Evolutionary conservation across 2,797 vertebrate genomes (phyloP).

Genomic region (Selene dorsalis): DNA sequence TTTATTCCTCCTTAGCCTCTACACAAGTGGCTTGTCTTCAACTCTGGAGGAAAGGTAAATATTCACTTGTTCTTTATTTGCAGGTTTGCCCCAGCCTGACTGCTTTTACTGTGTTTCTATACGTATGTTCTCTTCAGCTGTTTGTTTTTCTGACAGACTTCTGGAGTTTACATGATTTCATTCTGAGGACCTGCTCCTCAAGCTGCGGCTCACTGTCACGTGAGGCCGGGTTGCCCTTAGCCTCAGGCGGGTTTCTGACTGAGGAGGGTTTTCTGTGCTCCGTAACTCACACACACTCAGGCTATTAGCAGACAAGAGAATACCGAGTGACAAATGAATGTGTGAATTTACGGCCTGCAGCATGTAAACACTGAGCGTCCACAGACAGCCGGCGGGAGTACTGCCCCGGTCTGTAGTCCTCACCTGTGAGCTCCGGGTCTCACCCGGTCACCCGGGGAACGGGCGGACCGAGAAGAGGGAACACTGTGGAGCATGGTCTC

Average conservation of each 20-base stretch:
- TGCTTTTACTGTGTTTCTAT: background rate
- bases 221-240: background rate
- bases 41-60: slow-evolving; percentile 54
- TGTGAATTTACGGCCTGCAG: no score
- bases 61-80: background rate
- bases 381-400: no score
- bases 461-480: no score
- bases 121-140: background rate
- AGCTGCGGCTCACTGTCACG: background rate
- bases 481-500: no score
- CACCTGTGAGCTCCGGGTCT: no score
- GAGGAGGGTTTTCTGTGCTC: background rate
- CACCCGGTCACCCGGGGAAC: no score
- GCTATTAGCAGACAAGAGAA: no score
- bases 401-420: no score
- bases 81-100: no score
- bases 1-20: background rate
- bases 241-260: background rate
- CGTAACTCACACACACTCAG: background rate
- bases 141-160: background rate
- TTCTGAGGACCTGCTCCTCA: rapidly evolving
- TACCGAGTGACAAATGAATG: background rate
- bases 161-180: no score
- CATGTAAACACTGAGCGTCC: no score
- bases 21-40: background rate